Conservation (phyloP, 2,797 vertebrate species). For the Sebastolobus altivelis region DNA sequence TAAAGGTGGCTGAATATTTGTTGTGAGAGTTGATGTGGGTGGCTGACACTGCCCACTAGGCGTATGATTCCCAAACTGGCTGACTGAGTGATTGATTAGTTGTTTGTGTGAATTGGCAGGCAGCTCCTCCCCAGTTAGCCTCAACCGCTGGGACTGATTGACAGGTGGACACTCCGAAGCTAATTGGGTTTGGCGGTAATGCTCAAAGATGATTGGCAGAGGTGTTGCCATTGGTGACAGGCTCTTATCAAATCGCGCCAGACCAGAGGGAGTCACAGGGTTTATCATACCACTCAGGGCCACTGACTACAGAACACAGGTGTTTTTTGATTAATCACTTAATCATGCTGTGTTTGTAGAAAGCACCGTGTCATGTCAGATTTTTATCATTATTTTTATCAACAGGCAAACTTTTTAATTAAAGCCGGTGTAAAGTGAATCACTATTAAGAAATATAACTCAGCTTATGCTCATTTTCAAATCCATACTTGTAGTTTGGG, state of each 20-base stretch:
- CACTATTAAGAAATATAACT: not conserved
- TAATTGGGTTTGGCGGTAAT: constrained; percentile 37
- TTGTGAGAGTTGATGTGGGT: not conserved
- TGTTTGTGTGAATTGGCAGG: constrained; percentile 16
- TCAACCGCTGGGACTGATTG: constrained; percentile 33
- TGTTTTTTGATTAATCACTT: not conserved
- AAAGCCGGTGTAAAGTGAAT: not conserved
- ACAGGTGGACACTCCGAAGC: constrained; percentile 33
- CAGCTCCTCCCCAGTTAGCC: constrained; percentile 15
- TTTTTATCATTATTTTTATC: no score
- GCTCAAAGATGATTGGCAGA: constrained; percentile 57
- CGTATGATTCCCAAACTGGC: not conserved
- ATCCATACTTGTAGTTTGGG: no score
- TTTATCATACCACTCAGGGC: not conserved
- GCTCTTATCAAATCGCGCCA: constrained; percentile 14
- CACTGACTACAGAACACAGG: not conserved
- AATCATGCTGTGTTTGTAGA: not conserved
- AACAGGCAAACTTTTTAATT: no score
- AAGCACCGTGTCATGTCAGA: not conserved
- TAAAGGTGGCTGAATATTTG: not conserved
- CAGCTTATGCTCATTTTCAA: no score
- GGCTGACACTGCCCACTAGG: not conserved
- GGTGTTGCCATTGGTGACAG: constrained; percentile 40
- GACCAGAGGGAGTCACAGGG: constrained; percentile 5
- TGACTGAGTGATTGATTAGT: constrained; percentile 22